phyloP scores from a whole-genome alignment of 2,888 invertebrate species.

The Charanyca ferruginea region DNA sequence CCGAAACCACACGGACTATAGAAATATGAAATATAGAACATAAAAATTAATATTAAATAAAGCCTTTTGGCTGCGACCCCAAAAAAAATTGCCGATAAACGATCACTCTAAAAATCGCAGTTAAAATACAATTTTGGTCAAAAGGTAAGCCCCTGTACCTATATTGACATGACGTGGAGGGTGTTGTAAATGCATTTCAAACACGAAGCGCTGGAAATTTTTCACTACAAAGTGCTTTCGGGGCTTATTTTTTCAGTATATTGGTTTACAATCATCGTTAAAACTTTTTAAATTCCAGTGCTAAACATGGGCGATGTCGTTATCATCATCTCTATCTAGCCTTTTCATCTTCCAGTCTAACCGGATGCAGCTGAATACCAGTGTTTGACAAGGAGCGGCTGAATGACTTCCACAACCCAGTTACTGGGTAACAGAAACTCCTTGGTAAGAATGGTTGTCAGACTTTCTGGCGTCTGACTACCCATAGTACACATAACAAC shows the following conservation, averaged over 20 bases:
- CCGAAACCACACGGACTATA: too few relatives aligned
- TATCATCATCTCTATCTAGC: too few relatives aligned
- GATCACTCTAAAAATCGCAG: conserved; percentile 8
- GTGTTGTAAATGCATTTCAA: conserved; percentile 61
- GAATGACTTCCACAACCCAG: too few relatives aligned
- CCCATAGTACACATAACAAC: too few relatives aligned
- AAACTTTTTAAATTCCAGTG: neutral
- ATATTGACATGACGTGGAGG: conserved; percentile 53
- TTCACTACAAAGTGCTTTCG: conserved; percentile 32
- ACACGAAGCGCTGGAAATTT: conserved; percentile 33
- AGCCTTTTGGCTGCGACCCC: neutral
- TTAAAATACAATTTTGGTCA: conserved; percentile 56
- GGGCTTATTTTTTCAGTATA: conserved; percentile 26
- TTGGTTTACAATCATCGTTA: conserved; percentile 14
- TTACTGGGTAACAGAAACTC: too few relatives aligned
- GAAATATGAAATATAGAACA: too few relatives aligned
- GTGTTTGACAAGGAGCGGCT: too few relatives aligned
- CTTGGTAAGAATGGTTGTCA: too few relatives aligned
- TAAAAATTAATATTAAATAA: neutral
- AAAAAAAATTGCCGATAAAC: neutral
- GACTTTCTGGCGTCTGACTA: too few relatives aligned
- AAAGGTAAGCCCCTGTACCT: conserved; percentile 35
- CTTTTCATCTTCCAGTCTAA: too few relatives aligned
- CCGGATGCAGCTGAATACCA: too few relatives aligned
- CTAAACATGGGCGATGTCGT: neutral